phyloP scores from a whole-genome alignment of 1,140 invertebrate genomes.

The Leptinotarsa lineolata region DNA sequence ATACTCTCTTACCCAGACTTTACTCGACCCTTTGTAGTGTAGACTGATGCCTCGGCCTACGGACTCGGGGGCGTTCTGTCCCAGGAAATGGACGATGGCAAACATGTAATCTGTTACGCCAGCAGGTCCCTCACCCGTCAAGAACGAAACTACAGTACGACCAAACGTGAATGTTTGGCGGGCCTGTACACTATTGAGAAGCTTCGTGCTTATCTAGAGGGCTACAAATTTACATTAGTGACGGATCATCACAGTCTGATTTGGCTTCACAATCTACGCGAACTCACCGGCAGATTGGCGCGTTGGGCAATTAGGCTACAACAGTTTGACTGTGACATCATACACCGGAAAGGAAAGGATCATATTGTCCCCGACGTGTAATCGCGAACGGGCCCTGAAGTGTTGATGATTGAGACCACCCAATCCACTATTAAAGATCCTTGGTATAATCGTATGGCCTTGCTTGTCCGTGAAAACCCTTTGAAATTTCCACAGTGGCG shows the following conservation, averaged over 20 bases:
- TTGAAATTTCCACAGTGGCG: slow-evolving; percentile 26
- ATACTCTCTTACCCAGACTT: slow-evolving; percentile 10
- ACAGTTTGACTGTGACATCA: slow-evolving; percentile 51
- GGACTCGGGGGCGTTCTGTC: neutral
- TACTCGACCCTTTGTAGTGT: neutral
- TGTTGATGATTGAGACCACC: neutral
- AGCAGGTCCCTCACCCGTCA: slow-evolving; percentile 10
- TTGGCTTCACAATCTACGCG: slow-evolving; percentile 56
- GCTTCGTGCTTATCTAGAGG: slow-evolving; percentile 55
- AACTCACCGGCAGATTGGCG: slow-evolving; percentile 54
- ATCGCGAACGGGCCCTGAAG: neutral
- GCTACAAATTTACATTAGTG: slow-evolving; percentile 54
- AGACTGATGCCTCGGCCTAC: neutral
- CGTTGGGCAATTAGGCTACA: slow-evolving; percentile 54
- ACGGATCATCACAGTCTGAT: slow-evolving; percentile 58
- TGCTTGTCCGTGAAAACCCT: slow-evolving; percentile 27
- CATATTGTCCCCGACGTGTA: slow-evolving; percentile 46
- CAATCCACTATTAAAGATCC: slow-evolving; percentile 17
- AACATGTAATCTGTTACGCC: slow-evolving; percentile 15
- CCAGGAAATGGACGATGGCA: neutral
- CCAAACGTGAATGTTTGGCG: slow-evolving; percentile 58
- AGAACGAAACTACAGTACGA: slow-evolving; percentile 57
- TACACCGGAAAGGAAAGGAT: slow-evolving; percentile 47
- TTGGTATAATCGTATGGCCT: neutral
- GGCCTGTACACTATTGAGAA: slow-evolving; percentile 56